Evolutionary conservation across 2,113 vertebrate species (phyloP).

Genomic region (Strix aluco): DNA sequence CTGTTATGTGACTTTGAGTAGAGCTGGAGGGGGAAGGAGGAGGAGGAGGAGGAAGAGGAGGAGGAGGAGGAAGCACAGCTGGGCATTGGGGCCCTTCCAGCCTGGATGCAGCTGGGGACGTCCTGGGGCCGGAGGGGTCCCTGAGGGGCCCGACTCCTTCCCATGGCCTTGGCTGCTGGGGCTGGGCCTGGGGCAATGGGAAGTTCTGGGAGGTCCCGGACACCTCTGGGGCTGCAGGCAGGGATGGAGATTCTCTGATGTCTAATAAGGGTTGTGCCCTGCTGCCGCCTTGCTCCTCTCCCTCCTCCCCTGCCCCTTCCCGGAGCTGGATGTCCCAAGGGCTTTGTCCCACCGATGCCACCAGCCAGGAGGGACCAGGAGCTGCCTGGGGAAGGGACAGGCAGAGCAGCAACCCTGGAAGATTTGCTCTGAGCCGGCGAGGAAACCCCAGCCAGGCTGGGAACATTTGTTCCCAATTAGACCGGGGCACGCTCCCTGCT

Average conservation of each 20-base stretch:
- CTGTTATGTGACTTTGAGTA: background rate
- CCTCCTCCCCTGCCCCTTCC: background rate
- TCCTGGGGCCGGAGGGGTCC: background rate
- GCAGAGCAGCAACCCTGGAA: background rate
- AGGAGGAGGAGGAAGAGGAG: background rate
- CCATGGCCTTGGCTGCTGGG: background rate
- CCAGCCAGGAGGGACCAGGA: background rate
- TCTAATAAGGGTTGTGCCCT: background rate
- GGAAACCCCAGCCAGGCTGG: background rate
- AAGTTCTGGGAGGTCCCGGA: background rate
- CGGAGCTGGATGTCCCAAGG: background rate
- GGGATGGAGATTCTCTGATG: background rate
- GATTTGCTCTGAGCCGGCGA: background rate
- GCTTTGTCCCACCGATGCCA: rapidly evolving
- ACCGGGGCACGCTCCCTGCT: background rate
- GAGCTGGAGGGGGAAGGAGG: background rate
- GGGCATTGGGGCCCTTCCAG: background rate
- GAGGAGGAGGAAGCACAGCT: background rate
- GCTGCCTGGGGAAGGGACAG: background rate
- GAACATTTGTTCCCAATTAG: constrained; percentile 14
- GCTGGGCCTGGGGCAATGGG: background rate
- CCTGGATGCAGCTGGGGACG: background rate
- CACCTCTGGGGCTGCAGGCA: background rate
- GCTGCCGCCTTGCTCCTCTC: background rate
- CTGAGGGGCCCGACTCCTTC: background rate